A percentile compares a stretch with the other conserved stretches of the same genome.
phyloP scores from a whole-genome alignment of 1,140 invertebrate species.

The Drosophila repletoides region DNA sequence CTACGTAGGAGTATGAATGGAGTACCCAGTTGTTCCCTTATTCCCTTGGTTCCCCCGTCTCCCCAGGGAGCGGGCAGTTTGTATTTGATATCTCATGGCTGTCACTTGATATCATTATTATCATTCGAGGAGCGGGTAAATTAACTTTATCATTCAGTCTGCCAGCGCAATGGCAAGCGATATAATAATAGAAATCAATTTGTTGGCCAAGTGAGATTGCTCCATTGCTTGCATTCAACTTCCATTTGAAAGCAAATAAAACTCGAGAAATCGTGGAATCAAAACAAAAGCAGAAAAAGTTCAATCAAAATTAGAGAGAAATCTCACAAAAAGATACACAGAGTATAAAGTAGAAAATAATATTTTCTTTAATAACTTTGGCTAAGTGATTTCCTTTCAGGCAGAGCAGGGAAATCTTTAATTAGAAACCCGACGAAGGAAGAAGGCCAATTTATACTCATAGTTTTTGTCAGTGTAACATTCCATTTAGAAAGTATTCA shows the following conservation, averaged over 20 bases:
- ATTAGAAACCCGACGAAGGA: too few species aligned
- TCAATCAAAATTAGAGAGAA: background rate
- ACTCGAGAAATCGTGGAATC: conserved; percentile 1
- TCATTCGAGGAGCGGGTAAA: conserved; percentile 21
- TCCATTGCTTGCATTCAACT: conserved; percentile 12
- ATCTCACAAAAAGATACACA: background rate
- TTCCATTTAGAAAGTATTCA: too few species aligned
- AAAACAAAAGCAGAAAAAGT: background rate
- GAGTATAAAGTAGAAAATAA: too few species aligned
- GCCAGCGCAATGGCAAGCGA: conserved; percentile 15
- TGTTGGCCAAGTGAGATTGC: conserved; percentile 20
- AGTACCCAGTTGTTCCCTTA: background rate
- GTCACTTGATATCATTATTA: conserved; percentile 7
- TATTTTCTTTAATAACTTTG: too few species aligned
- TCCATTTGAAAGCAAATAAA: conserved; percentile 2
- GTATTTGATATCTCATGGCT: conserved; percentile 14
- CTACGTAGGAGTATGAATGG: too few species aligned
- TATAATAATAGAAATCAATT: conserved; percentile 30
- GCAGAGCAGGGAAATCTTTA: too few species aligned
- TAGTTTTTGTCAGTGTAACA: too few species aligned
- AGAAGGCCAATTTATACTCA: too few species aligned
- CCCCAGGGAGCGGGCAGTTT: conserved; percentile 5
- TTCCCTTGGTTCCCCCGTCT: background rate
- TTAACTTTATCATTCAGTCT: conserved; percentile 34
- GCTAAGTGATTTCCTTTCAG: too few species aligned